Conservation (phyloP, 2,888 invertebrate genomes). For the Drosophila multiciliata region DNA sequence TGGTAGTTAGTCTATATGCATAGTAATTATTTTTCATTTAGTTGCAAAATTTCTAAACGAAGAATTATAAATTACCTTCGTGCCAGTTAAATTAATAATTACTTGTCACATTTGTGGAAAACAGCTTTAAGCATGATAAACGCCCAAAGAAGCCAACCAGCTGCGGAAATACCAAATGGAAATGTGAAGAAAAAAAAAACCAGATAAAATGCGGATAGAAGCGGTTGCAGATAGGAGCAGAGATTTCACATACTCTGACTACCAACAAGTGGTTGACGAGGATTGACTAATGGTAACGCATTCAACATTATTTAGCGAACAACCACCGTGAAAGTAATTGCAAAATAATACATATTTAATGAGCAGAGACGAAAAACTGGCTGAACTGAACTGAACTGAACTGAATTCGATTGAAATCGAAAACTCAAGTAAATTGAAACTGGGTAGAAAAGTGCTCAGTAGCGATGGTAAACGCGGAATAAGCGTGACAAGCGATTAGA, state of each 20-base stretch:
- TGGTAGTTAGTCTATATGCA: neutral
- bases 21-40: neutral
- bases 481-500: constrained; percentile 40
- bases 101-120: constrained; percentile 10
- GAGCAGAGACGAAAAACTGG: constrained; percentile 11
- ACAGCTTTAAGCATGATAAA: constrained; percentile 3
- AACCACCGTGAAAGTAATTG: constrained; percentile 37
- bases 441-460: neutral
- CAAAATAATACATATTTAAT: constrained; percentile 48
- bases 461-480: constrained; percentile 31
- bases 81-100: neutral
- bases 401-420: neutral
- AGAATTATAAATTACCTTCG: neutral
- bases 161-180: constrained; percentile 10
- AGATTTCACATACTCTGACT: neutral
- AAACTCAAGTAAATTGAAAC: neutral
- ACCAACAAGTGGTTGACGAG: constrained; percentile 38
- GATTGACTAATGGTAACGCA: neutral
- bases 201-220: too few relatives aligned
- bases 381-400: constrained; percentile 3
- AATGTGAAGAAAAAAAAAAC: neutral
- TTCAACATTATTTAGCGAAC: neutral
- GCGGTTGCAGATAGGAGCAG: too few relatives aligned
- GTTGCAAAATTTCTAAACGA: neutral
- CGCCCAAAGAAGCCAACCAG: constrained; percentile 6